Evolutionary conservation across 2,888 invertebrate species (phyloP), one percentile per base, ranked within the genome.

Genomic region (Acleris emargana): DNA sequence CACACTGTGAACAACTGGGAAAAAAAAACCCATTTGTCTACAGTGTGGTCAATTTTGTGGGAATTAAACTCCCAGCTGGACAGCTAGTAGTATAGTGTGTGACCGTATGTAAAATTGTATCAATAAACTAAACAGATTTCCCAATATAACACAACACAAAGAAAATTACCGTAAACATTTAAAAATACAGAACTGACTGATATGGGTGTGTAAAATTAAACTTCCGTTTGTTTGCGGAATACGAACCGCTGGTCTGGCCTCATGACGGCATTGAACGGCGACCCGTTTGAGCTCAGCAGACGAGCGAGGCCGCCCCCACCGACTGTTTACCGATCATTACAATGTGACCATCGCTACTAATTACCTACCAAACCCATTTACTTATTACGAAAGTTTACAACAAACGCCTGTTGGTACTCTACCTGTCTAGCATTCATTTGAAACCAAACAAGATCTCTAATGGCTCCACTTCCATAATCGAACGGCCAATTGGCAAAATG

Each of bases 241-340:
- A 42, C 64, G 11, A 64, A 54, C 38, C 58, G 49, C 64, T 49
- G 53, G 58, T 59, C 42, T 54, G 58, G 22, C 64, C 64, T 67
- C 69, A 59, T 75, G 76, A 74, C 76, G 90, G 89, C 89, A 89
- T 90, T 90, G 90, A 86, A 86, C 82, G 83, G 77, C 84, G 87
- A 84, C 88, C 87, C 82, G 86, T 85, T 86, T 86, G 83, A 84
- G 82, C 78, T 80, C 77, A 81, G 88, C 83, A 84, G 86, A 87
- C 83, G 84, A 84, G 81, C 87, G 84, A 88, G 87, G 87, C 78
- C 83, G 69, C 49, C 53, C 59, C 66, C 67, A 63, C 60, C 57
- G 63, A 60, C 67, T 66, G 68, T 72, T 69, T 67, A 55, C 62
- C 54, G 54, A 62, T 54, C 54, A 63, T 57, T 51, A 63, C 51